These are phyloP conservation scores for Pseudonaja textilis DNA, from an alignment of 2,113 vertebrate genomes.

Conservation along the genomic window DNA sequence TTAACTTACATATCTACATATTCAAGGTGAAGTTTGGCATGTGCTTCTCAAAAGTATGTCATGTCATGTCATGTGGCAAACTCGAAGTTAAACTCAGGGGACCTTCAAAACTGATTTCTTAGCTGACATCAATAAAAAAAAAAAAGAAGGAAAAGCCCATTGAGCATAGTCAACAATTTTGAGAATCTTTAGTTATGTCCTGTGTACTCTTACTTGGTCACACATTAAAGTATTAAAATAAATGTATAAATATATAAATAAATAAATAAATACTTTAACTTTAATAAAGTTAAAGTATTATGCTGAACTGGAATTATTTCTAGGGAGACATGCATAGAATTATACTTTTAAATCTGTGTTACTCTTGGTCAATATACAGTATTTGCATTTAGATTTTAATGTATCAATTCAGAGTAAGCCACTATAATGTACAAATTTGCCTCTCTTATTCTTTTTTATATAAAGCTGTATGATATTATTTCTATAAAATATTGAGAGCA, in stretches of 20 bases:
- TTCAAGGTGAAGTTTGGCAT: neutral
- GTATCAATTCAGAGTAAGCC: constrained; percentile 24
- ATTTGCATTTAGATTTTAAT: constrained; percentile 44
- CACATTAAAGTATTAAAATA: neutral
- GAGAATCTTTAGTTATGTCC: neutral
- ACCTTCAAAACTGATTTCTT: neutral
- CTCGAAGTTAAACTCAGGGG: neutral
- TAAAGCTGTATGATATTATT: accelerated
- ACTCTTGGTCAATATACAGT: neutral
- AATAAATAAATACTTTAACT: neutral
- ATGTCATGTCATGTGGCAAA: neutral
- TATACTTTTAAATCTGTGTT: neutral
- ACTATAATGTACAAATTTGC: constrained; percentile 25
- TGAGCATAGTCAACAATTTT: neutral
- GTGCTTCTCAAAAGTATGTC: neutral
- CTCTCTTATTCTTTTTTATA: constrained; percentile 22
- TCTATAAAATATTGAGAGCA: neutral
- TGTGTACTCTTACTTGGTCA: neutral
- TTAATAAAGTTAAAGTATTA: neutral
- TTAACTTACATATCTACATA: neutral
- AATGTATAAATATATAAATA: neutral
- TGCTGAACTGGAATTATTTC: neutral
- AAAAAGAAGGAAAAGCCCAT: neutral
- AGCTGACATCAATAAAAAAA: neutral
- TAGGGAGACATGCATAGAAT: neutral